Base-by-base conservation (phyloP, 2,797 vertebrate species). In the Dallia pectoralis region DNA sequence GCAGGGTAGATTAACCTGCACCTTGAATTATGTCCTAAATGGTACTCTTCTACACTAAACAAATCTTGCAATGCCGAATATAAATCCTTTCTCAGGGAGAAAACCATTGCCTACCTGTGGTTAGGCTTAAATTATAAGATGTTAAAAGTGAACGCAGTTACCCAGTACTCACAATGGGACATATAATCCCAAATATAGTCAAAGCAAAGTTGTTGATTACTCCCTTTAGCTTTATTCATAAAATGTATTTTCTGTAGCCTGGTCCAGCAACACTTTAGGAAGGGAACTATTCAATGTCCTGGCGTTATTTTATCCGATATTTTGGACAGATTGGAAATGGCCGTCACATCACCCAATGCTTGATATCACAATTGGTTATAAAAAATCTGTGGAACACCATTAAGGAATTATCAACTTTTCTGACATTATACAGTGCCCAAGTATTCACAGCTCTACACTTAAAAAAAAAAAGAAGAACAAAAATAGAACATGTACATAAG, bases 311-410 rank as follows among this genome's bases (percentile, higher is more conserved):
- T 36, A 67, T 72, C 67, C 30, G 49, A 73, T 76, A 83, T 63
- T 76, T 80, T 78, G 32, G 51, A 73, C 68, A 81, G 87, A 87
- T 86, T 62, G 76, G 74, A 87, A 51, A 71, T 82, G 85, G 82
- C 83, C 85, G 80, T 67, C 27, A 64, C 61, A 71, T 18, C 53
- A 66, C 0, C n/a, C 67, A 64, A 75, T 73, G 78, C 79, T 78
- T 56, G 51, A 81, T 72, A 76, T 73, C 25, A 56, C 47, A 15
- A 66, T 79, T 22, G 67, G 12, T 8, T 25, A 56, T 22, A 25
- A 59, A 11, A 59, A 59, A 22, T 22, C 25, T 22, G 53, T 22
- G 22, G 22, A 56, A 56, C 53, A 12, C 53, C 53, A 25, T 51
- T 71, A 71, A 83, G 47, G 67, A 66, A 40, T n/a, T 32, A 30